Conservation (phyloP, 2,888 invertebrate species). For the Caenorhabditis panamensis region DNA sequence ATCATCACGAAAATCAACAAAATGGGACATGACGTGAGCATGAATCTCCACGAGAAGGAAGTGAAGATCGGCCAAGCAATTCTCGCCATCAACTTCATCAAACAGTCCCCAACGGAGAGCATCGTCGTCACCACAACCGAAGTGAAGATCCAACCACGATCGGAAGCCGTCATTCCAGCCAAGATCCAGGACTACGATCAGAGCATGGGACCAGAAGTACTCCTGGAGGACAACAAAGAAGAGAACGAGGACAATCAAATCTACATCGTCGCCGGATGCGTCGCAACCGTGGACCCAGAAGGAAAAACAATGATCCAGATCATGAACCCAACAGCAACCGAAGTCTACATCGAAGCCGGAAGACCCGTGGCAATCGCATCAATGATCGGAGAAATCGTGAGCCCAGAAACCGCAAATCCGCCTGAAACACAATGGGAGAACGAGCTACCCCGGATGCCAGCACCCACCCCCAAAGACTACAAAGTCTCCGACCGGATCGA, state of each 20-base stretch:
- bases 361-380: neutral
- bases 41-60: neutral
- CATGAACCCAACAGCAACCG: neutral
- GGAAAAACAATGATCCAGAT: neutral
- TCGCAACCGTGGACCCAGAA: neutral
- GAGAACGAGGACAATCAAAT: neutral
- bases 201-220: neutral
- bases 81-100: conserved; percentile 1
- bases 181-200: neutral
- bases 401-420: conserved; percentile 22
- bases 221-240: conserved; percentile 5
- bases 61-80: neutral
- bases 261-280: neutral
- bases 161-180: neutral
- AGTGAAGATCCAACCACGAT: neutral
- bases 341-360: neutral
- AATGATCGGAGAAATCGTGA: neutral
- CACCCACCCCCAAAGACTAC: conserved; percentile 1
- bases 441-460: neutral
- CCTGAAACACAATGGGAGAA: conserved; percentile 23
- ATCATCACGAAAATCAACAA: conserved; percentile 5
- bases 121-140: neutral
- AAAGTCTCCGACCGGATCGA: conserved; percentile 16
- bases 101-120: neutral
- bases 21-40: neutral